Base-by-base conservation (phyloP, 35 echinoderm and acorn worm genomes). In the Strongylocentrotus purpuratus region DNA sequence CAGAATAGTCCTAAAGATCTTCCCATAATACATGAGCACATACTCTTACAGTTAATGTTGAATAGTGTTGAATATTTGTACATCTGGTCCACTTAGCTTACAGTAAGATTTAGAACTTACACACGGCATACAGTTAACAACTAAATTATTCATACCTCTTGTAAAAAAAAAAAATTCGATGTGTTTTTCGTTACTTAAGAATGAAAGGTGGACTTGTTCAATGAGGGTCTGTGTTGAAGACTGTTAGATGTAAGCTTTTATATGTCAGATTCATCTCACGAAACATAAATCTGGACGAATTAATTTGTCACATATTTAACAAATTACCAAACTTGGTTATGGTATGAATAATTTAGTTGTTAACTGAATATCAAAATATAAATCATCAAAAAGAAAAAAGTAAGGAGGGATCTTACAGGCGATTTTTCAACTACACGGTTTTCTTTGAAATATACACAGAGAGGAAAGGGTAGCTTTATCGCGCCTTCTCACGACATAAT, bases 391-490 rank as follows among this genome's bases (percentile, higher is more conserved):
- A 33, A 41, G 4, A 0, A 22, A 0, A 32, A 88, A 46, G 87
- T 11, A 22, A 46, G 0, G 25, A 28, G 87, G 87, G 87, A 46
- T 88, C 32, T 33, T 32, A 88, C 33, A 46, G 28, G 28, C 12
- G 45, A 33, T 33, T 88, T 41, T 88, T 46, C 87, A 41, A 88
- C 31, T 41, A 88, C 32, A 88, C 13, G 17, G 33, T 33, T 22
- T 86, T 12, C 15, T 20, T 88, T 88, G 17, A 88, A 88, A 88
- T 88, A 88, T 88, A 88, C 87, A 88, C 32, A 88, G 9, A 18
- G 87, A 70, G 61, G 61, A 70, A 25, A 70, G 33, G 31, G 31
- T 9, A 88, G 28, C 0, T 20, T 88, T 70, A 70, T 28, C 61
- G 33, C 87, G 32, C 20, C n/a, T 86, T 88, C 14, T 46, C 32